Conservation (phyloP, 1,140 invertebrate species). For the Heliothis virescens region DNA sequence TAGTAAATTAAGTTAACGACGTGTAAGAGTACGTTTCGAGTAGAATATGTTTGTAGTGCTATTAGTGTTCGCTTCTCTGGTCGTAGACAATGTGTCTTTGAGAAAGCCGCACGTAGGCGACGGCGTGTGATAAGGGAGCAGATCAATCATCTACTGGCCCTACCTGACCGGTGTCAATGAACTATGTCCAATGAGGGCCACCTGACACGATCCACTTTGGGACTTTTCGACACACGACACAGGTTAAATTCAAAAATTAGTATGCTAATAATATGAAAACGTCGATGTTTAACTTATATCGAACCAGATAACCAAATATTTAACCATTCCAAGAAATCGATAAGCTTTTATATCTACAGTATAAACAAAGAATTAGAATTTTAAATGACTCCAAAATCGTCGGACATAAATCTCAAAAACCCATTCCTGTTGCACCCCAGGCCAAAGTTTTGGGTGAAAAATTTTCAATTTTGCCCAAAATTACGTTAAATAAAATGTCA, state of each 20-base stretch:
- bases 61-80: conserved; percentile 63
- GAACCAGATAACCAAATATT: conserved; percentile 43
- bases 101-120: conserved; percentile 81
- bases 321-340: conserved; percentile 52
- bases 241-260: conserved; percentile 62
- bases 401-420: conserved; percentile 78
- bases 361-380: conserved; percentile 64
- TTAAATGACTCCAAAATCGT: conserved; percentile 65
- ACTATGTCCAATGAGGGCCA: conserved; percentile 68
- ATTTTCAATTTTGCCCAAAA: conserved; percentile 80
- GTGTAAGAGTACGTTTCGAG: conserved; percentile 16
- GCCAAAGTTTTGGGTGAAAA: conserved; percentile 74
- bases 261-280: conserved; percentile 58
- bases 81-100: conserved; percentile 82
- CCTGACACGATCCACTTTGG: conserved; percentile 79
- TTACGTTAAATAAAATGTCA: conserved; percentile 81
- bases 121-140: conserved; percentile 79
- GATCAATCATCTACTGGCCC: conserved; percentile 83
- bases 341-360: conserved; percentile 36
- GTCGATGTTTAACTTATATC: conserved; percentile 47
- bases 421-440: conserved; percentile 75
- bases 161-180: conserved; percentile 80
- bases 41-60: conserved; percentile 37
- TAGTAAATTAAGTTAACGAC: conserved; percentile 39
- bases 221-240: conserved; percentile 65